Base-by-base conservation (phyloP, 1,140 invertebrate species). In the Tetragonula clypearis region DNA sequence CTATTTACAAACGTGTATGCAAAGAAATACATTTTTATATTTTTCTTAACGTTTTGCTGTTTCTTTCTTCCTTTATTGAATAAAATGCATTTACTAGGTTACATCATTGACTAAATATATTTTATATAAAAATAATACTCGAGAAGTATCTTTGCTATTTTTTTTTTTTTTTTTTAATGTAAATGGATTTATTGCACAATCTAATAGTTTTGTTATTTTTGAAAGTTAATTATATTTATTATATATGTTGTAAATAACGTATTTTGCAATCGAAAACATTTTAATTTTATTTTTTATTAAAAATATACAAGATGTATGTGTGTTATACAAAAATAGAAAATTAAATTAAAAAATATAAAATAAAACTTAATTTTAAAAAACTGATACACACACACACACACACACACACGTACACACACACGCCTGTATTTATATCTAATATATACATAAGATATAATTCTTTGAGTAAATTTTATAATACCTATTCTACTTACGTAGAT, bases 11-110 rank as follows among this genome's bases (percentile, higher is more conserved):
- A 35, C 4, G 55, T 62, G 35, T 79, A 68, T 72, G n/a, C 5
- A 81, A 73, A 30, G 9, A 81, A 73, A 79, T 79, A 79, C 53
- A 69, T 79, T 79, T 79, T 55, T 79, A 79, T 56, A 69, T 35
- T n/a, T 79, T 53, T 19, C 21, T 69, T n/a, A 15, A 79, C 11
- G 9, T 35, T 79, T 69, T n/a, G n/a, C 68, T 17, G 17, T 69
- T 41, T 21, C 4, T 12, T 79, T 55, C 11, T 35, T 21, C 68
- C 55, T n/a, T 72, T 49, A 49, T 49, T 72, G 2, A 30, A 30
- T 30, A 68, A 65, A 2, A 65, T n/a, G 4, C 6, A 11, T 68
- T 11, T 30, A 30, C 8, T 9, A 49, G 6, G 41, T 49, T 49
- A 49, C 41, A 49, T 49, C 41, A 8, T 49, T 49, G 41, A 49